phyloP scores from a whole-genome alignment of 2,888 invertebrate genomes.

The Anoncus sp. region DNA sequence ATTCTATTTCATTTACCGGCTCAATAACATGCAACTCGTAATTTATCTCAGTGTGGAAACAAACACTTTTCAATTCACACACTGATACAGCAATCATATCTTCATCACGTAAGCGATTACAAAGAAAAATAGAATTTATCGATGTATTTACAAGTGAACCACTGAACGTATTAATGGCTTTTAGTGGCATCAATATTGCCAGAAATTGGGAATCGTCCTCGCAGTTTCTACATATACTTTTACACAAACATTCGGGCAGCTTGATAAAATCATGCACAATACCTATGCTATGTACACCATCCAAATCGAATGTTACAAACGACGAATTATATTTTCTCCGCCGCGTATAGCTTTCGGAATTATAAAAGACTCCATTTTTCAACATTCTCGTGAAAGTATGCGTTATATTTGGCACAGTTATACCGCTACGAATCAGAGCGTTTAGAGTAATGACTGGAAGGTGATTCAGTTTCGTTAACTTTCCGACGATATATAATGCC shows the following conservation, averaged over 20 bases:
- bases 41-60: conserved; percentile 8
- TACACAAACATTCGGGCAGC: conserved; percentile 1
- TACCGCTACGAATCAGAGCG: too few species aligned
- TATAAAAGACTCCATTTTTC: too few species aligned
- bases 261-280: conserved; percentile 17
- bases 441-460: too few species aligned
- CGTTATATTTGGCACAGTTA: too few species aligned
- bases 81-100: conserved; percentile 5
- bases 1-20: conserved; percentile 11
- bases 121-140: not conserved
- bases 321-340: conserved; percentile 38
- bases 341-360: conserved; percentile 26
- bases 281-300: conserved; percentile 2
- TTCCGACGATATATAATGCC: too few species aligned
- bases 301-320: conserved; percentile 18
- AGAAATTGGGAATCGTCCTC: not conserved
- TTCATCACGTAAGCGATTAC: conserved; percentile 1
- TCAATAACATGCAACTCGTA: not conserved
- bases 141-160: not conserved
- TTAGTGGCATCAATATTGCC: not conserved
- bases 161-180: conserved; percentile 2
- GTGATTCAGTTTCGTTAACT: too few species aligned
- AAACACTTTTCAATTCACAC: not conserved
- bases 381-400: too few species aligned
- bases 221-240: conserved; percentile 14